Percentiles rank a stretch among this genome's conserved stretches.
Conservation (phyloP, 1,140 invertebrate genomes). For the Dinoponera quadriceps region DNA sequence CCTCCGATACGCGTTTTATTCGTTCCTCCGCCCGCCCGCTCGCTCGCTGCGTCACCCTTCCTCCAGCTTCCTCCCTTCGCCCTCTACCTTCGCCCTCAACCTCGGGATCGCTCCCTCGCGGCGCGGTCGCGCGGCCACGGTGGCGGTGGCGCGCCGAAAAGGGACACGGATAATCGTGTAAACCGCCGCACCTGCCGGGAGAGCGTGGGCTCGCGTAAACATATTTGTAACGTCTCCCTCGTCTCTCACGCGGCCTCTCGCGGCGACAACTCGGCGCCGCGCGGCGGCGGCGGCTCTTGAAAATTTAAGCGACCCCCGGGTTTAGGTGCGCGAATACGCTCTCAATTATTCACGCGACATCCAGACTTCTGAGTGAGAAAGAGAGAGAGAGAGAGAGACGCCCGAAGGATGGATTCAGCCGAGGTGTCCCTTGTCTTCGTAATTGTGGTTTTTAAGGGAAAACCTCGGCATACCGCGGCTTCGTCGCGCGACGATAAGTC, state of each 20-base stretch:
- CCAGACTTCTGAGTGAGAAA: constrained; percentile 11
- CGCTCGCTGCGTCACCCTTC: constrained; percentile 7
- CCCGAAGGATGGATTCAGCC: neutral
- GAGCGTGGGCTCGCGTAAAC: constrained; percentile 50
- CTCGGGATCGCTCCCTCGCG: constrained; percentile 10
- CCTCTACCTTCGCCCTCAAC: no score
- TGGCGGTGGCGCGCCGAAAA: constrained; percentile 32
- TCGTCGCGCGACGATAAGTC: neutral
- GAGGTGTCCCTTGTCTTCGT: neutral
- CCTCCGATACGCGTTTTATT: constrained; percentile 81
- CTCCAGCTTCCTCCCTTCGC: no score
- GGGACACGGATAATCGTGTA: constrained; percentile 67
- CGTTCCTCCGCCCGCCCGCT: constrained; percentile 67
- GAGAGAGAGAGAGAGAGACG: no score
- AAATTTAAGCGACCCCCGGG: constrained; percentile 28
- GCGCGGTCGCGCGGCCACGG: neutral
- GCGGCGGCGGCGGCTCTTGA: constrained; percentile 6
- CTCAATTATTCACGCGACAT: constrained; percentile 58
- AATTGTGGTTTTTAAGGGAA: constrained; percentile 5
- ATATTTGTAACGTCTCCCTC: constrained; percentile 57
- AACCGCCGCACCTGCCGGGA: constrained; percentile 65
- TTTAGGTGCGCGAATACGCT: constrained; percentile 48
- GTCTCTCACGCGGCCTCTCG: constrained; percentile 5
- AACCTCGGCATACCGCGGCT: neutral
- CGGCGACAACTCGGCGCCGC: constrained; percentile 30